Conservation (phyloP, 2,797 vertebrate species). For the Microctenopoma steveboyesi region DNA sequence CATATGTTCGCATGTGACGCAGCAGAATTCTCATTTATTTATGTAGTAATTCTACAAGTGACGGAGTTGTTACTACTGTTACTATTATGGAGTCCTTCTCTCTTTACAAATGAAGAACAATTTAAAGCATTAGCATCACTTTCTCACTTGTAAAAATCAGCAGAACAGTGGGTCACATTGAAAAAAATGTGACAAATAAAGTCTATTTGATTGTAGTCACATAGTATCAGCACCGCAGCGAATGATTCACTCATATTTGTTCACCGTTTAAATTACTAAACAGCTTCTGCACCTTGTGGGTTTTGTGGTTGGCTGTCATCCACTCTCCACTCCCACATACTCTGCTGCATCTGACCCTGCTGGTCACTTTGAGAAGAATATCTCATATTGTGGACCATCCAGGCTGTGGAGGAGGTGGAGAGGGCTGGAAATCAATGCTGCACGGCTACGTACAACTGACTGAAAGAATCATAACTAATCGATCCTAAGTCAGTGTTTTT, state of each 20-base stretch:
- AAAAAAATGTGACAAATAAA: no score
- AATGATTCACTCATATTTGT: neutral
- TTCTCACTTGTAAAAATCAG: no score
- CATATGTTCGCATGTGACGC: no score
- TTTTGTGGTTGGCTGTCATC: slow-evolving; percentile 21
- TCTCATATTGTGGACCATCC: slow-evolving; percentile 29
- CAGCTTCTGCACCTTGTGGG: slow-evolving; percentile 38
- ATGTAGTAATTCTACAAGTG: no score
- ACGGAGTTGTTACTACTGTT: no score
- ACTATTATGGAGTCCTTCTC: no score
- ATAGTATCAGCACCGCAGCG: slow-evolving; percentile 7
- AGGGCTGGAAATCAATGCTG: slow-evolving; percentile 15
- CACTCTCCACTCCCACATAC: slow-evolving; percentile 47
- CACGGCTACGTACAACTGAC: slow-evolving; percentile 13
- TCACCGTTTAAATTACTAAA: slow-evolving; percentile 25
- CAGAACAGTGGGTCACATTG: neutral
- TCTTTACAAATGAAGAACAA: no score
- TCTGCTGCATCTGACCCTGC: slow-evolving; percentile 45
- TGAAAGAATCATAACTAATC: slow-evolving; percentile 18
- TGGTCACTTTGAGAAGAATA: slow-evolving; percentile 21
- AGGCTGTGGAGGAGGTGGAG: slow-evolving; percentile 33
- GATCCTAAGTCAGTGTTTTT: slow-evolving; percentile 45
- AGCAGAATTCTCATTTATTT: no score
- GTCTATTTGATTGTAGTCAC: slow-evolving; percentile 7
- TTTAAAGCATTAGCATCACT: no score